A percentile compares a stretch with the other conserved stretches of the same genome.
Evolutionary conservation across 2,888 invertebrate genomes (phyloP).

Genomic region (Lepidocyrtoides sp.): DNA sequence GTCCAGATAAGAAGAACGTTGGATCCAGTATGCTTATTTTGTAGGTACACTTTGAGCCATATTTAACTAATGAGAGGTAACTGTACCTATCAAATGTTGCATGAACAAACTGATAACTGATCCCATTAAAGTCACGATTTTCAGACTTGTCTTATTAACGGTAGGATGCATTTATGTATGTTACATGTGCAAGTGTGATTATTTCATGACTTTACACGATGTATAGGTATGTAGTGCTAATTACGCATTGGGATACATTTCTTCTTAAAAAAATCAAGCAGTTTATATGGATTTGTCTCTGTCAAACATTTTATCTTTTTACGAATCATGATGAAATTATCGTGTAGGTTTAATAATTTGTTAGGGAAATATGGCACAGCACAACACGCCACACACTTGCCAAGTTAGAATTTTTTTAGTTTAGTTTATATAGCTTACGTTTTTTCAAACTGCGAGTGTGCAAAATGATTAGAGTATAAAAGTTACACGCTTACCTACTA

Average conservation of each 20-base stretch:
- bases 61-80: no score
- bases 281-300: slow-evolving; percentile 4
- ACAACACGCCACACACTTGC: neutral
- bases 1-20: no score
- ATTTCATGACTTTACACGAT: neutral
- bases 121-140: slow-evolving; percentile 29
- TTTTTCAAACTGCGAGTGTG: no score
- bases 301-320: neutral
- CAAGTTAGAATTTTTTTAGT: no score
- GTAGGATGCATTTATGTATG: neutral
- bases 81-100: no score
- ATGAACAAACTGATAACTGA: no score
- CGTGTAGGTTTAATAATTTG: neutral
- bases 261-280: neutral
- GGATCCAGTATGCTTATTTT: no score
- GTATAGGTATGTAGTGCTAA: neutral
- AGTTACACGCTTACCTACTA: neutral
- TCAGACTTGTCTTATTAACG: slow-evolving; percentile 20
- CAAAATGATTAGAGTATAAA: no score
- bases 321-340: neutral
- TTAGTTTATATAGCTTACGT: no score
- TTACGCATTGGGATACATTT: neutral
- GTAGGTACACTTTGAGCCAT: no score
- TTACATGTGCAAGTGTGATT: neutral
- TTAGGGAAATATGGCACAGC: neutral